A percentile compares a stretch with the other conserved stretches of the same genome.
Conservation (phyloP, 1,140 invertebrate genomes). For the Drosophila littoralis region DNA sequence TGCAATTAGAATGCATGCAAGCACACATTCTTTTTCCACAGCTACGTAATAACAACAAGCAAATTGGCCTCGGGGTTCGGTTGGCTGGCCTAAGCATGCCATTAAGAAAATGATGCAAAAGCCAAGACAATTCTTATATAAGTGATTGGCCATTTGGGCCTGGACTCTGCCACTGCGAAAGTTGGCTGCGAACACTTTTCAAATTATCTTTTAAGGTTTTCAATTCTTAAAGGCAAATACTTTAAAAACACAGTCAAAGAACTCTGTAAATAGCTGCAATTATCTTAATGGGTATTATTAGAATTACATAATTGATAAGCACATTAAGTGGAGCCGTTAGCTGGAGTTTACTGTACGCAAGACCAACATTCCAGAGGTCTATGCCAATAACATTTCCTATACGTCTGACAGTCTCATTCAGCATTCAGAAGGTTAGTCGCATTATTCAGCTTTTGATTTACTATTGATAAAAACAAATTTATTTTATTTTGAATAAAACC, state of each 20-base stretch:
- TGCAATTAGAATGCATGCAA: constrained; percentile 72
- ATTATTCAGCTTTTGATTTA: not conserved
- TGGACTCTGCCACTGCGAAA: not conserved
- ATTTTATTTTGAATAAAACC: not conserved
- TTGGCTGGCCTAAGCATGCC: constrained; percentile 29
- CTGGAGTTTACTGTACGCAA: not conserved
- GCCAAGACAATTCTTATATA: constrained; percentile 21
- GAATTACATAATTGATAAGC: not conserved
- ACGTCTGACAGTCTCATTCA: not conserved
- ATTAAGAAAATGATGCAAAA: constrained; percentile 43
- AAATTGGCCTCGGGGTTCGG: constrained; percentile 41
- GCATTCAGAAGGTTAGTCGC: not conserved
- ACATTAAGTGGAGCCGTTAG: not conserved
- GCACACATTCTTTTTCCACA: constrained; percentile 56
- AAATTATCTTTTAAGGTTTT: constrained; percentile 12
- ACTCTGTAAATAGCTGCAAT: not conserved
- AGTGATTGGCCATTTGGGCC: not conserved
- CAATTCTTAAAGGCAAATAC: constrained; percentile 2
- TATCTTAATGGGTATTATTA: constrained; percentile 4
- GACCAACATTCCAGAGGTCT: not conserved
- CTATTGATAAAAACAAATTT: not conserved
- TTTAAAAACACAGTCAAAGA: not conserved
- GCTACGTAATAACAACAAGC: not conserved
- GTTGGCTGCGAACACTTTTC: not conserved
- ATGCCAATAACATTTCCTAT: not conserved